Conservation (phyloP, 2,113 vertebrate genomes). For the Entelurus aequoreus region DNA sequence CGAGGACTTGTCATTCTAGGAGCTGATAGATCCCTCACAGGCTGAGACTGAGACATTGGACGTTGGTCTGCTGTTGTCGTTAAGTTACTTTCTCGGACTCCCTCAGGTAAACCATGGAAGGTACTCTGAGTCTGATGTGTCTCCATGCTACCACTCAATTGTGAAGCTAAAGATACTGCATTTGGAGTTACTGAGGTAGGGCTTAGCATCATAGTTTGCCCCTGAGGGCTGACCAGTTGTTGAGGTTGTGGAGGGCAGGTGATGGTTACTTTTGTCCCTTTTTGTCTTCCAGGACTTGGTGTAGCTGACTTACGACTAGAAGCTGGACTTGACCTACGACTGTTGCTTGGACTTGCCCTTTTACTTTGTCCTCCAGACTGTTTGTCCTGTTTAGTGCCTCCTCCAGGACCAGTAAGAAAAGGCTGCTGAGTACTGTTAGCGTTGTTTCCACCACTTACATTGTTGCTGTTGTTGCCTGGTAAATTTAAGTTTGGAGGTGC, state of each 20-base stretch:
- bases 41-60: slow-evolving; percentile 66
- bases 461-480: slow-evolving; percentile 62
- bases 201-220: slow-evolving; percentile 78
- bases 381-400: slow-evolving; percentile 82
- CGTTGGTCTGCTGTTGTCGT: slow-evolving; percentile 71
- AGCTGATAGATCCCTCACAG: slow-evolving; percentile 73
- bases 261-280: slow-evolving; percentile 81
- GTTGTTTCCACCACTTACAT: slow-evolving; percentile 59
- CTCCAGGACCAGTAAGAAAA: slow-evolving; percentile 52
- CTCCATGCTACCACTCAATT: slow-evolving; percentile 55
- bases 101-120: slow-evolving; percentile 71
- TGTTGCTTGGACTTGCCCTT: slow-evolving; percentile 91
- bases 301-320: slow-evolving; percentile 87
- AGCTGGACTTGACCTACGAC: slow-evolving; percentile 89
- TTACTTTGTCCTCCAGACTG: slow-evolving; percentile 80
- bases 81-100: slow-evolving; percentile 72
- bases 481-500: slow-evolving; percentile 82
- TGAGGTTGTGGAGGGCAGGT: slow-evolving; percentile 75
- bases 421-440: slow-evolving; percentile 61
- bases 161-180: slow-evolving; percentile 71
- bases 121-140: slow-evolving; percentile 72
- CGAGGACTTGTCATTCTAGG: slow-evolving; percentile 73
- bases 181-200: slow-evolving; percentile 73
- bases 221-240: slow-evolving; percentile 75
- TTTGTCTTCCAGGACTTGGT: slow-evolving; percentile 93